Conservation (phyloP, 2,888 invertebrate species). For the Bedellia somnulentella region DNA sequence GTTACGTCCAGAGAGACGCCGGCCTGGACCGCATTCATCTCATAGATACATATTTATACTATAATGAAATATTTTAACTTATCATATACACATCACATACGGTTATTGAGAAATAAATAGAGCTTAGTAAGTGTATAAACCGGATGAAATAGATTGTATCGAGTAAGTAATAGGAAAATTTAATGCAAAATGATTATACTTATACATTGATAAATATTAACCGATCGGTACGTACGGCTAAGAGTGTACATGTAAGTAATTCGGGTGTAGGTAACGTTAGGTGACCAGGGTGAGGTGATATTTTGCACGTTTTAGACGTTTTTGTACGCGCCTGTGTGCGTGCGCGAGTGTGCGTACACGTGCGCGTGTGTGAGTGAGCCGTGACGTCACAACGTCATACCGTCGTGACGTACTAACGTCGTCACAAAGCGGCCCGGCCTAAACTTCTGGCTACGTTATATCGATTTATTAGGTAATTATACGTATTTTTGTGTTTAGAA, state of each 20-base stretch:
- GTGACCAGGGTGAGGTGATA: constrained; percentile 62
- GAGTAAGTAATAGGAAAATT: constrained; percentile 10
- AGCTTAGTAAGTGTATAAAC: constrained; percentile 58
- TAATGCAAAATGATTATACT: background rate
- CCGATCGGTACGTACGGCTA: constrained; percentile 43
- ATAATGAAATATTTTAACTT: constrained; percentile 31
- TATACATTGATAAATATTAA: too few species aligned
- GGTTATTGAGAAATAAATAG: constrained; percentile 47
- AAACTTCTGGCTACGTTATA: constrained; percentile 50
- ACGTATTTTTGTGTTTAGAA: constrained; percentile 60
- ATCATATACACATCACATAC: constrained; percentile 48
- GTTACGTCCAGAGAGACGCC: constrained; percentile 55
- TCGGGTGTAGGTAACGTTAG: constrained; percentile 58
- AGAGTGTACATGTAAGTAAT: constrained; percentile 50
- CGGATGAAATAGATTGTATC: constrained; percentile 45
- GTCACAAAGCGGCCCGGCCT: constrained; percentile 30
- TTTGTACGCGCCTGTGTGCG: constrained; percentile 51
- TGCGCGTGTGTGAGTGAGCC: background rate
- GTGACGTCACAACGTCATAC: too few species aligned
- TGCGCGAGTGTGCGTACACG: constrained; percentile 18
- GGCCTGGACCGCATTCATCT: constrained; percentile 51
- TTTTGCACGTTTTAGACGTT: constrained; percentile 61
- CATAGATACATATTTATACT: constrained; percentile 52
- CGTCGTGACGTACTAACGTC: too few species aligned
- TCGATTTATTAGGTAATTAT: constrained; percentile 55